Base-by-base conservation (phyloP, 2,113 vertebrate species). In the Silurus meridionalis region DNA sequence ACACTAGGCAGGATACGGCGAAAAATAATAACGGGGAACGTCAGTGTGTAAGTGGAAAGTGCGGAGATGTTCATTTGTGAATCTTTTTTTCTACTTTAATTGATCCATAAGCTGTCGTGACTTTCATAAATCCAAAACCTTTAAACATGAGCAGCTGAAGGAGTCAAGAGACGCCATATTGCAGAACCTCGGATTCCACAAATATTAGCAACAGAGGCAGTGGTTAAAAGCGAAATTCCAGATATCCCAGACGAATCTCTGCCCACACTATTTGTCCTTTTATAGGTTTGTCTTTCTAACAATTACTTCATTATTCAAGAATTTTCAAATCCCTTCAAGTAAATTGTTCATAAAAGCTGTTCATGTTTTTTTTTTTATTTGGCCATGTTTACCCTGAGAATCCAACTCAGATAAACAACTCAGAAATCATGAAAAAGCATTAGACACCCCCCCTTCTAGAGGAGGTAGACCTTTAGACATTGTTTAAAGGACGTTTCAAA, bases 1-100 rank as follows among this genome's bases (percentile, higher is more conserved):
- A 80, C 4, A 10, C 53, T 46, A 17, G 19, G 67, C 66, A 50
- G 53, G n/a, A 74, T 72, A 61, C 67, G 23, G 21, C 67, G 25
- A 14, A 67, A 67, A n/a, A 55, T 37, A 53, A 85, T 66, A 55
- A 77, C 66, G 46, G 15, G 55, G 55, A 74, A 84, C 63, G 72
- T 63, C 57, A 84, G 25, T 61, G 75, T 83, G 66, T 60, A 83
- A 84, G 23, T 25, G 19, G 4, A n/a, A 53, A 52, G 5, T 75
- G 21, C 48, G 50, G 48, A 63, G 48, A 13, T 23, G 6, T 17
- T n/a, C 23, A 21, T 9, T 13, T 10, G 71, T 37, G 48, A 60
- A 63, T 50, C 11, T 13, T 37, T 69, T 37, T 28, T 28, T 2
- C 5, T 10, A 8, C 2, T 15, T 60, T 60, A 7, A 19, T 66